These are phyloP conservation scores for Mellilla xanthometata DNA, from an alignment of 2,888 invertebrate genomes.

Conservation along the genomic window DNA sequence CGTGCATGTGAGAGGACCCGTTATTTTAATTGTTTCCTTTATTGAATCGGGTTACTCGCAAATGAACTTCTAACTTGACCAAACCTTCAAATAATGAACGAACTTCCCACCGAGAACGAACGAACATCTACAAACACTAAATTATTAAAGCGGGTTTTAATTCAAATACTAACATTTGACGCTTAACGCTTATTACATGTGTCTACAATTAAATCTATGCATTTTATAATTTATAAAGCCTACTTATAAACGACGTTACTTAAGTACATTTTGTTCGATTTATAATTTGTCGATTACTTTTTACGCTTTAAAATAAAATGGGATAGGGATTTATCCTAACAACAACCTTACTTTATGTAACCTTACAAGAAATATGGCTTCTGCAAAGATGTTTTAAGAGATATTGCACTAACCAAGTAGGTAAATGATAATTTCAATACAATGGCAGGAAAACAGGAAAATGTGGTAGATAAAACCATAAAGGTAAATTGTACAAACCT, in stretches of 20 bases:
- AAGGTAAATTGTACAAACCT: not conserved
- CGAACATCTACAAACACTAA: slow-evolving; percentile 61
- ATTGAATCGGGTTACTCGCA: too few relatives aligned
- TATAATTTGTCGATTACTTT: slow-evolving; percentile 56
- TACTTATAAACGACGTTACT: slow-evolving; percentile 77
- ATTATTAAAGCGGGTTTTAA: slow-evolving; percentile 70
- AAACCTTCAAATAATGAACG: slow-evolving; percentile 17
- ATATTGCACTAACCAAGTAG: slow-evolving; percentile 54
- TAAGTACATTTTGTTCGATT: slow-evolving; percentile 82
- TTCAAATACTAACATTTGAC: slow-evolving; percentile 71
- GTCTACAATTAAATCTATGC: slow-evolving; percentile 76
- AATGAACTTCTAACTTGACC: too few relatives aligned
- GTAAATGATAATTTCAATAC: slow-evolving; percentile 38
- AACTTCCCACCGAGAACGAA: slow-evolving; percentile 34
- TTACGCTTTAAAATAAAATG: slow-evolving; percentile 63
- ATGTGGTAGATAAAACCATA: not conserved
- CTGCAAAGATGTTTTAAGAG: slow-evolving; percentile 40
- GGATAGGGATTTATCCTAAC: slow-evolving; percentile 69
- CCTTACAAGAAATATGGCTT: slow-evolving; percentile 53
- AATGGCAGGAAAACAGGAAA: slow-evolving; percentile 31
- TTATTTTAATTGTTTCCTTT: too few relatives aligned
- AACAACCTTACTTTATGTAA: slow-evolving; percentile 72
- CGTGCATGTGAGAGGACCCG: too few relatives aligned
- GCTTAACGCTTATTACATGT: slow-evolving; percentile 66
- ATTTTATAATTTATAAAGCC: slow-evolving; percentile 81